Conservation (phyloP, 2,888 invertebrate species). For the Lycaena phlaeas region DNA sequence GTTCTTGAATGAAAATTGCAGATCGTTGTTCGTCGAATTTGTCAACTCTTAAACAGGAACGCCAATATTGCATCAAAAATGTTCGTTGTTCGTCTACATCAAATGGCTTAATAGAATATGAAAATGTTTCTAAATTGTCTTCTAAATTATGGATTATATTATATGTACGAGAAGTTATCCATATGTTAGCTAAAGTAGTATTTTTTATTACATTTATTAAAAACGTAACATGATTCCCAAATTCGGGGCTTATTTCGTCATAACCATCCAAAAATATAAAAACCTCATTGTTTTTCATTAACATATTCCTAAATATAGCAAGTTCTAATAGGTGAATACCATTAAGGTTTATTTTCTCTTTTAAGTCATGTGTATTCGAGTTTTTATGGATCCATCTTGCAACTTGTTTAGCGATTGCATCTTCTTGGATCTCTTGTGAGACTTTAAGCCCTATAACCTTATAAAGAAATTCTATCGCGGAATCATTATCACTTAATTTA, state of each 20-base stretch:
- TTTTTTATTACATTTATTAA: neutral
- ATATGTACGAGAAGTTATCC: constrained; percentile 1
- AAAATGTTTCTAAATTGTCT: neutral
- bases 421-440: neutral
- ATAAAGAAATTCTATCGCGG: neutral
- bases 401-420: neutral
- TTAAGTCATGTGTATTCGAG: neutral
- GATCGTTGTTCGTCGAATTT: neutral
- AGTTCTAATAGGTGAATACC: constrained; percentile 1
- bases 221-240: neutral
- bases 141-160: constrained; percentile 1
- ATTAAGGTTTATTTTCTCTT: neutral
- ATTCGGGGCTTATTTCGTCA: neutral
- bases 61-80: constrained; percentile 1
- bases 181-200: neutral
- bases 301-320: neutral
- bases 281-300: neutral
- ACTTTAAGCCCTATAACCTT: neutral
- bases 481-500: neutral
- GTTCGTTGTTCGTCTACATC: neutral
- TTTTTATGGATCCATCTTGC: neutral
- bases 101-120: neutral
- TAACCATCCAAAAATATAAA: neutral
- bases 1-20: neutral
- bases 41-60: neutral